These are phyloP conservation scores for Mythimna vitellina DNA, from an alignment of 2,888 invertebrate genomes.

Conservation along the genomic window DNA sequence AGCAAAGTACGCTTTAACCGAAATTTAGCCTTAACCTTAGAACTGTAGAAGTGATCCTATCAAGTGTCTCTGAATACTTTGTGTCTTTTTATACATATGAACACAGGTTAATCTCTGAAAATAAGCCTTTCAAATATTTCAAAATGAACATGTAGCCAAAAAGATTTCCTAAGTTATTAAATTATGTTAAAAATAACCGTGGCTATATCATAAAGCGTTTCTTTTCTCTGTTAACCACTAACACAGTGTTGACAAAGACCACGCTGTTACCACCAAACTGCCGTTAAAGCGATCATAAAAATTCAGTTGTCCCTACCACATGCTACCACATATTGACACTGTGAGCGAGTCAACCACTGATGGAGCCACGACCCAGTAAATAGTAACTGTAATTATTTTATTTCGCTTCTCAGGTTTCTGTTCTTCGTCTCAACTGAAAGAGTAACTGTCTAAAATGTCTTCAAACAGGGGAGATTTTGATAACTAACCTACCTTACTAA, in stretches of 20 bases:
- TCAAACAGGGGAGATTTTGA: neutral
- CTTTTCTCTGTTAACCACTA: conserved; percentile 37
- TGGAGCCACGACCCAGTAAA: conserved; percentile 6
- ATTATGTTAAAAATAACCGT: conserved; percentile 15
- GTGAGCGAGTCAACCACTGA: conserved; percentile 27
- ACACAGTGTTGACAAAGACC: conserved; percentile 45
- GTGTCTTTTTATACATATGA: no score
- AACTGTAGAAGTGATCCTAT: no score
- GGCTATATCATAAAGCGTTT: conserved; percentile 12
- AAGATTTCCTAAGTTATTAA: neutral
- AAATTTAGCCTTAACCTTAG: no score
- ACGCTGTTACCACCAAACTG: conserved; percentile 49
- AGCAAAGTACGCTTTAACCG: no score
- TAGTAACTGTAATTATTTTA: neutral
- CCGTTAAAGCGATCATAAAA: conserved; percentile 51
- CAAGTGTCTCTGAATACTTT: no score
- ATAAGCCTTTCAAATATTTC: neutral
- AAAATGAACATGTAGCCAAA: neutral
- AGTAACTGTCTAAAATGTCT: neutral
- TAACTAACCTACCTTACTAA: no score
- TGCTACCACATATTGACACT: conserved; percentile 54
- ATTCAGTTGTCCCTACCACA: conserved; percentile 41
- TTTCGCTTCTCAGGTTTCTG: neutral
- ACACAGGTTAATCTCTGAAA: neutral
- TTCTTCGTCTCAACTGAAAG: neutral